A percentile compares a stretch with the other conserved stretches of the same genome.
Conservation (phyloP, 2,888 invertebrate species). For the Archips crataeganus region DNA sequence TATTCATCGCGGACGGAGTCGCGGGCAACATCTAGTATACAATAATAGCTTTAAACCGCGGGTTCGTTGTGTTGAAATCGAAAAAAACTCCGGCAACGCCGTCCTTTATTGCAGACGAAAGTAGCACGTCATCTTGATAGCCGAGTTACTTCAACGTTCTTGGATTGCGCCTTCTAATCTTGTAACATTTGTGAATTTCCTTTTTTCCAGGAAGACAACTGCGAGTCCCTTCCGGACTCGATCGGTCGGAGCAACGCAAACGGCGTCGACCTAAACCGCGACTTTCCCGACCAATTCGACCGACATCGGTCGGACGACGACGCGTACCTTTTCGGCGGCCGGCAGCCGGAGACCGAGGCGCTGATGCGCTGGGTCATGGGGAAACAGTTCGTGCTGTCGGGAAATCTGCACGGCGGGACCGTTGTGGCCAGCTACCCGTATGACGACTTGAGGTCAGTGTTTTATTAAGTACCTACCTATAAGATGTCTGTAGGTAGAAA, state of each 20-base stretch:
- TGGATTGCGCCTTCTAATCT: too few relatives aligned
- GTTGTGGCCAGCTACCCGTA: conserved; percentile 99
- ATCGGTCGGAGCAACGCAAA: conserved; percentile 93
- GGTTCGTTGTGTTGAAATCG: too few relatives aligned
- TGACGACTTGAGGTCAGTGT: conserved; percentile 91
- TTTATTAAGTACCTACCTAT: background rate
- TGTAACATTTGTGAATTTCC: too few relatives aligned
- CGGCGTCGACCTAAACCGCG: conserved; percentile 93
- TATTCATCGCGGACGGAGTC: too few relatives aligned
- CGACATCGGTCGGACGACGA: conserved; percentile 65
- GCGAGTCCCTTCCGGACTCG: conserved; percentile 88
- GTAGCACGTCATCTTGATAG: too few relatives aligned
- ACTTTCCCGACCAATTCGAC: conserved; percentile 96
- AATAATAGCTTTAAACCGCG: too few relatives aligned
- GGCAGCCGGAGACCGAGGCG: conserved; percentile 95
- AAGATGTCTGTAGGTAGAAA: too few relatives aligned
- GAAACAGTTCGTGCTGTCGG: conserved; percentile 96
- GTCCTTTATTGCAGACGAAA: too few relatives aligned
- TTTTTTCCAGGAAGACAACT: conserved; percentile 90
- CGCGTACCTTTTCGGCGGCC: conserved; percentile 82
- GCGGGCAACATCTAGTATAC: too few relatives aligned
- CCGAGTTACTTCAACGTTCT: too few relatives aligned
- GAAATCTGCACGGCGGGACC: conserved; percentile 98
- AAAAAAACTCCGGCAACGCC: too few relatives aligned
- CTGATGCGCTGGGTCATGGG: conserved; percentile 95